Evolutionary conservation across 2,797 vertebrate genomes (phyloP), one percentile per base, ranked within the genome.

Genomic region (Pangasius djambal): DNA sequence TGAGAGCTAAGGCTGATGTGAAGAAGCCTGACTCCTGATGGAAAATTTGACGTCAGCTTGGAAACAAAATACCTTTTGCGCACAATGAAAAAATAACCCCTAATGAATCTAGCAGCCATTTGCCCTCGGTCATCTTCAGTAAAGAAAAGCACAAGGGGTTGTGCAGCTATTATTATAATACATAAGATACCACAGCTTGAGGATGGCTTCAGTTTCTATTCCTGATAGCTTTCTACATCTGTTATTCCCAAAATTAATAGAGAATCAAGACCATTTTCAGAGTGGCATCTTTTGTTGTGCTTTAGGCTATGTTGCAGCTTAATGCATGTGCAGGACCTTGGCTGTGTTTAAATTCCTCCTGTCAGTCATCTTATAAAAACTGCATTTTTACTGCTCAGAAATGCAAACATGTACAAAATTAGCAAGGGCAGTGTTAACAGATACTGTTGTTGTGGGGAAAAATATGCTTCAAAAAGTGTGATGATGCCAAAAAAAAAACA

Each of bases 21-120:
- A 89, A 87, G 59, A 87, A 37, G 78, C 67, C 72, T 55, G 69
- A 50, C 88, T 88, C 83, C 87, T 69, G 50, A 72, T 67, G 89
- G 89, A 89, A 89, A 89, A 87, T 85, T 40, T 85, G 74, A 90
- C 52, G 34, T 87, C 63, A 87, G 15, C 48, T 69, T 50, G 52
- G 86, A 83, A 85, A 85, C 82, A 85, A 69, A 40, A 79, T 34
- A 79, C 34, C 86, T 87, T 89, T 87, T 87, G 82, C 69, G 16
- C 40, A 72, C 50, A 81, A 85, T 67, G 18, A 77, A 77, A 52
- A 88, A 87, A 81, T 67, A 13, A 65, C 20, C 63, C 31, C 74
- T 25, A 15, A 18, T 40, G n/a, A 50, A 72, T 65, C n/a, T 44
- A 74, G 34, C 28, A 87, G 69, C 65, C 61, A 52, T 87, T 72